phyloP scores from a whole-genome alignment of 2,888 invertebrate genomes.

The Sepioteuthis lessoniana region DNA sequence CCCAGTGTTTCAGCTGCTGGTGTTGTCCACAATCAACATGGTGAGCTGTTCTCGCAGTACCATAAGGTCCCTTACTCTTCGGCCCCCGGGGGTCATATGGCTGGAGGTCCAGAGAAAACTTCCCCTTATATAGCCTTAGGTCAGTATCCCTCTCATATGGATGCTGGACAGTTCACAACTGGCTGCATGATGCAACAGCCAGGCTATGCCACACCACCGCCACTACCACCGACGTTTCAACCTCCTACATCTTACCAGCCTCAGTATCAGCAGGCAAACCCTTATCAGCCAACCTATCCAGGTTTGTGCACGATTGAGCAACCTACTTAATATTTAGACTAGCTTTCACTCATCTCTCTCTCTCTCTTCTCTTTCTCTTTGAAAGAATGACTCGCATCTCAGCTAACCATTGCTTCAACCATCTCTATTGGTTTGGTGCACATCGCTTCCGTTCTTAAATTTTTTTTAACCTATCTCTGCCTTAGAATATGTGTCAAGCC shows the following conservation, averaged over 20 bases:
- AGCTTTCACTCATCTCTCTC: conserved; percentile 46
- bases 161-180: conserved; percentile 43
- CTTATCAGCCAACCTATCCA: conserved; percentile 48
- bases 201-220: conserved; percentile 46
- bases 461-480: not conserved
- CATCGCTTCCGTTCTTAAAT: not conserved
- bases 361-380: conserved; percentile 24
- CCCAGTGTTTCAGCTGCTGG: conserved; percentile 38
- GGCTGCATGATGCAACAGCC: conserved; percentile 43
- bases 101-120: conserved; percentile 42
- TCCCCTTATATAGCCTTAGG: conserved; percentile 46
- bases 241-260: conserved; percentile 47
- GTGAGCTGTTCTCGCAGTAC: conserved; percentile 35
- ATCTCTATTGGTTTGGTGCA: not conserved
- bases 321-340: conserved; percentile 46
- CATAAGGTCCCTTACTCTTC: conserved; percentile 36
- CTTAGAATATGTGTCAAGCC: conserved; percentile 46
- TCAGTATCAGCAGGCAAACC: conserved; percentile 45
- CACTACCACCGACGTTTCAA: conserved; percentile 41
- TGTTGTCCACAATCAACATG: conserved; percentile 38
- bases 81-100: conserved; percentile 42
- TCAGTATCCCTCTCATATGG: conserved; percentile 38
- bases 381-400: conserved; percentile 36
- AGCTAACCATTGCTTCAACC: conserved; percentile 36
- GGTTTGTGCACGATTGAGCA: conserved; percentile 48